These are phyloP conservation scores for Ascaphus truei DNA, from an alignment of 2,113 vertebrate genomes.

Conservation along the genomic window DNA sequence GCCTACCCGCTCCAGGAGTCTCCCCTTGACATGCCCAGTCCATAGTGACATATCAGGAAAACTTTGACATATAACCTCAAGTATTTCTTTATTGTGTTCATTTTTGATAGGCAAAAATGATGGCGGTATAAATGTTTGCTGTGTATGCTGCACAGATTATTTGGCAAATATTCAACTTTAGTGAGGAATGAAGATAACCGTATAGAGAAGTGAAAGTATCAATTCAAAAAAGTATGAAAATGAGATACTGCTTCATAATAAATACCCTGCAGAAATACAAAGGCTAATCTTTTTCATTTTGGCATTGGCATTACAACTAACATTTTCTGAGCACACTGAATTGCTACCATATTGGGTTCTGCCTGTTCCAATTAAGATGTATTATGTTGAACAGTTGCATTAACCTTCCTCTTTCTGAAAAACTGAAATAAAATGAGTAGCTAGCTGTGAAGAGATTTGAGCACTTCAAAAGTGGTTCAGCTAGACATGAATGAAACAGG, in stretches of 20 bases:
- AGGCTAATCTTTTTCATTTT: constrained; percentile 11
- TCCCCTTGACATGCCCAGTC: no score
- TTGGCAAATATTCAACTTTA: no score
- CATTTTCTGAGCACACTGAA: not conserved
- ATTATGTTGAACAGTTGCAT: constrained; percentile 31
- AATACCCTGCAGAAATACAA: not conserved
- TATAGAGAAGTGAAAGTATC: not conserved
- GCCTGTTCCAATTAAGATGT: constrained; percentile 24
- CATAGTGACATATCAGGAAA: no score
- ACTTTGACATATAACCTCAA: no score
- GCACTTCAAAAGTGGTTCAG: constrained; percentile 17
- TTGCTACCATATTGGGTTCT: constrained; percentile 26
- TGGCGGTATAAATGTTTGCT: no score
- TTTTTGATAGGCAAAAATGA: no score
- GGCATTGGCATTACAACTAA: constrained; percentile 23
- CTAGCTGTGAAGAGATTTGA: constrained; percentile 18
- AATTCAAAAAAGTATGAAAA: not conserved
- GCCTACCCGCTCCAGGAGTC: no score
- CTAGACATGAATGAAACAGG: constrained; percentile 19
- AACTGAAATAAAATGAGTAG: constrained; percentile 20
- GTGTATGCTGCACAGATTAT: no score
- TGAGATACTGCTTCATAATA: not conserved
- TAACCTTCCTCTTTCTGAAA: constrained; percentile 8
- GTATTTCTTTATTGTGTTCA: no score
- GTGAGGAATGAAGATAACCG: no score